Evolutionary conservation across 2,888 invertebrate genomes (phyloP), one percentile per base, ranked within the genome.

Genomic region (Cantharis lateralis): DNA sequence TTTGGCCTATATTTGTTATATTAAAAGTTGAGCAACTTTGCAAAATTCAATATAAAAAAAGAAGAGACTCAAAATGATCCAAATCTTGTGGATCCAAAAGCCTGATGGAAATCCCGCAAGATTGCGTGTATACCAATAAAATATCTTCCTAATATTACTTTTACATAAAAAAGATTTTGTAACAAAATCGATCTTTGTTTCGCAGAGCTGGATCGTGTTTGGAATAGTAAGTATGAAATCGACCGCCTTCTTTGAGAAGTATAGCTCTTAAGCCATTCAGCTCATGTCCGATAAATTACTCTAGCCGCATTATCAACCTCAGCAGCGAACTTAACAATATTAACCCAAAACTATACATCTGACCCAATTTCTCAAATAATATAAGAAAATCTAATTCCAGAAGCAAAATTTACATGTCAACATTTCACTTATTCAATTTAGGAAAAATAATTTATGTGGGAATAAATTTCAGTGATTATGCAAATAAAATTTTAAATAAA

Each of bases 121-220:
- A 1, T 48, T 48, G n/a, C 48, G 48, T 48, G 48, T 48, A n/a
- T n/a, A 9, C 1, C 48, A n/a, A 48, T n/a, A 48, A 48, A n/a
- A 48, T n/a, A 48, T 48, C 48, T 48, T n/a, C n/a, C 48, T 2
- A n/a, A 48, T 48, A n/a, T 48, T 48, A 48, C n/a, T 48, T 48
- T n/a, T n/a, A 48, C 9, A 48, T 48, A n/a, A 48, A 48, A 48
- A 48, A n/a, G 74, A 80, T 76, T 20, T 66, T 71, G 74, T 68
- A 71, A 72, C 72, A 77, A 80, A 81, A 82, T 77, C 83, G 82
- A 83, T 77, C 48, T 48, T 48, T n/a, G 48, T 48, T 32, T 32
- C n/a, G 62, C 10, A 71, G 28, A 72, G 66, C 26, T 28, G 64
- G 15, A 64, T 66, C 72, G 66, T 48, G 72, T 72, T 32, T 48